A percentile compares a stretch with the other conserved stretches of the same genome.
Conservation (phyloP, 2,888 invertebrate genomes). For the Altica lythri region DNA sequence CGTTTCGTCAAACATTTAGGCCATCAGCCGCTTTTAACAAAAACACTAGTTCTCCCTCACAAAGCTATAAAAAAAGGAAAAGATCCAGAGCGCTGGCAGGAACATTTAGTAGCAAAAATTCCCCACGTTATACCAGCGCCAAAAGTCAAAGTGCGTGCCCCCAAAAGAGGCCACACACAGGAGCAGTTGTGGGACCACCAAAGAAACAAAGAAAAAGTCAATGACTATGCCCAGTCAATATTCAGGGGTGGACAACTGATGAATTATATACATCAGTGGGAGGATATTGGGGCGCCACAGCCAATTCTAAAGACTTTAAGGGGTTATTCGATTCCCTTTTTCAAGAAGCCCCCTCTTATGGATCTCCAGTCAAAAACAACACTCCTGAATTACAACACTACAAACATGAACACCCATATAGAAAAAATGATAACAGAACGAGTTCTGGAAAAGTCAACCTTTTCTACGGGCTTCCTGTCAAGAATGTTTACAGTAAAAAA, state of each 20-base stretch:
- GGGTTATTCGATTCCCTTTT: not conserved
- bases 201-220: not conserved
- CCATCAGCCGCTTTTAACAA: constrained; percentile 8
- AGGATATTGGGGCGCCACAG: constrained; percentile 13
- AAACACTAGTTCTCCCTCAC: not conserved
- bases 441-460: no score
- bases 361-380: not conserved
- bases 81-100: not conserved
- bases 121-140: not conserved
- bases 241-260: constrained; percentile 11
- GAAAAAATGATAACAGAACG: not conserved
- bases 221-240: not conserved
- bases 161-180: not conserved
- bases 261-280: constrained; percentile 9
- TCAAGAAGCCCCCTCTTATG: not conserved
- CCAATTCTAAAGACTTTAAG: not conserved
- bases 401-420: not conserved
- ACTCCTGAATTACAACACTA: not conserved
- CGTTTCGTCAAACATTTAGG: constrained; percentile 6
- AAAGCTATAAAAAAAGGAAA: not conserved
- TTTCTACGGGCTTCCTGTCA: not conserved
- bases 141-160: not conserved
- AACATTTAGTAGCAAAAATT: not conserved
- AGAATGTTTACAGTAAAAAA: not conserved
- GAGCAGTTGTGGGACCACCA: not conserved